phyloP scores from a whole-genome alignment of 1,140 invertebrate genomes.

The Philotrypesis tridentata region DNA sequence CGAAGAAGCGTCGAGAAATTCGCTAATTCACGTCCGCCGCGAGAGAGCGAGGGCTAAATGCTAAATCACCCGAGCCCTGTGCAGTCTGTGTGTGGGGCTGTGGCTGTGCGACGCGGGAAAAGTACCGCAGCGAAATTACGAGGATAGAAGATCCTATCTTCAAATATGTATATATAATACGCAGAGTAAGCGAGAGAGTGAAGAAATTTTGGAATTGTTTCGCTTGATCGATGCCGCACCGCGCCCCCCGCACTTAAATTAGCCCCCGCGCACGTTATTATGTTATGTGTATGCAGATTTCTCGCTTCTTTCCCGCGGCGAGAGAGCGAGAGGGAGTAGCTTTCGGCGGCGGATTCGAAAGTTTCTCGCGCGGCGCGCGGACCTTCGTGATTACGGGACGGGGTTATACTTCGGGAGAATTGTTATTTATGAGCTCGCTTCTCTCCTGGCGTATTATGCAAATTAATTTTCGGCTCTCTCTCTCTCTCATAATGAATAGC shows the following conservation, averaged over 20 bases:
- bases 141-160: conserved; percentile 39
- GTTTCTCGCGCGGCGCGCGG: conserved; percentile 3
- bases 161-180: conserved; percentile 29
- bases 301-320: not conserved
- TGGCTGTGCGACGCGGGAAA: not conserved
- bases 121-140: conserved; percentile 47
- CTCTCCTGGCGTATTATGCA: conserved; percentile 33
- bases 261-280: not conserved
- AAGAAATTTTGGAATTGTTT: conserved; percentile 44
- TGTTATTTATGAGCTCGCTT: conserved; percentile 47
- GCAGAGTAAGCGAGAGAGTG: conserved; percentile 10
- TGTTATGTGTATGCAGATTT: conserved; percentile 41
- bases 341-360: not conserved
- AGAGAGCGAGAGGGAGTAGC: too few relatives aligned
- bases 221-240: conserved; percentile 35
- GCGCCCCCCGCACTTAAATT: conserved; percentile 20
- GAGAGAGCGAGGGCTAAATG: too few relatives aligned
- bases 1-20: conserved; percentile 48
- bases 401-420: not conserved
- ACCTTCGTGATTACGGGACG: conserved; percentile 29
- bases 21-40: conserved; percentile 45
- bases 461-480: conserved; percentile 50
- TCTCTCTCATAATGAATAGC: conserved; percentile 48
- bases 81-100: too few relatives aligned
- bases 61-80: conserved; percentile 39